A percentile compares a stretch with the other conserved stretches of the same genome.
These are phyloP conservation scores for Trichosurus vulpecula DNA, from an alignment of 2,797 vertebrate genomes.

Conservation along the genomic window DNA sequence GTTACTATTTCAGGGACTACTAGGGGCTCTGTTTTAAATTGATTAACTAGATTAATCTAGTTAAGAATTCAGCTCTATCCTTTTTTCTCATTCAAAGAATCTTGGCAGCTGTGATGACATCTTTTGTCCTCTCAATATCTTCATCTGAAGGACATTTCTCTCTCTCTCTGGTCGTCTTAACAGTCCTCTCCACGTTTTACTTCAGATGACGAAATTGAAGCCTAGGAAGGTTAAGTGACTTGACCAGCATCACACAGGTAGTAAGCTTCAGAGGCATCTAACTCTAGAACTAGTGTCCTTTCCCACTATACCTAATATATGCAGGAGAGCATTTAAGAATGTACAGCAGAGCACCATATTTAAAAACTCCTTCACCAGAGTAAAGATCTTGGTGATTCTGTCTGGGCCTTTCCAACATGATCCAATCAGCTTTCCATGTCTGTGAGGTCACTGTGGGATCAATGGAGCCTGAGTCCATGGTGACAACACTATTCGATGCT, in stretches of 20 bases:
- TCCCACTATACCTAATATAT: background rate
- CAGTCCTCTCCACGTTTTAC: background rate
- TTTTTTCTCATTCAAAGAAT: background rate
- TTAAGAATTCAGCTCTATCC: background rate
- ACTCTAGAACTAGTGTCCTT: background rate
- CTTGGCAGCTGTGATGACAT: background rate
- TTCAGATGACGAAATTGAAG: background rate
- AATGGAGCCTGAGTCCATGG: background rate
- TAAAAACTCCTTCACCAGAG: background rate
- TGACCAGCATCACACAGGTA: background rate
- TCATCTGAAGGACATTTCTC: too few relatives aligned
- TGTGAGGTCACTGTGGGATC: background rate
- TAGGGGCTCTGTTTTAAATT: too few relatives aligned
- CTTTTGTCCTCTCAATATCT: background rate
- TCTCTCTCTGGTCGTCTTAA: background rate
- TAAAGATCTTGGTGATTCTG: background rate
- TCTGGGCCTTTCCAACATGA: background rate
- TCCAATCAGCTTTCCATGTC: background rate
- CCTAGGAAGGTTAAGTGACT: background rate
- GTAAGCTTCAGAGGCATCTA: background rate
- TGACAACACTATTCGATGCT: background rate
- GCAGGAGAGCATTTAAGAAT: background rate
- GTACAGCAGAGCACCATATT: background rate
- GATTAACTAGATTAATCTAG: too few relatives aligned
- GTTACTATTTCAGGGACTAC: too few relatives aligned